These are phyloP conservation scores for Drosophila colorata DNA, from an alignment of 2,888 invertebrate genomes.

Conservation along the genomic window DNA sequence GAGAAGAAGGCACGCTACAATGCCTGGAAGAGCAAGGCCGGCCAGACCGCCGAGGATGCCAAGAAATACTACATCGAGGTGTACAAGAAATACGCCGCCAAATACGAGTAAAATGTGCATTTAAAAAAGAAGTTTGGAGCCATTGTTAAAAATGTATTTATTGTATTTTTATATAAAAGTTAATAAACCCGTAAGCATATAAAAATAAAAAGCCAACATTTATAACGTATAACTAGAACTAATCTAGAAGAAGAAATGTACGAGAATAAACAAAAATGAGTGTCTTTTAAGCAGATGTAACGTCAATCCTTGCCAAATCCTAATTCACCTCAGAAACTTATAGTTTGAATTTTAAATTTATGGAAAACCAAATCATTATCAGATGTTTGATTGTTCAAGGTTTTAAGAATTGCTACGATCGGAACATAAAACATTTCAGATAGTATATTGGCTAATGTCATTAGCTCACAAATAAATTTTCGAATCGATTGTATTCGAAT, in stretches of 20 bases:
- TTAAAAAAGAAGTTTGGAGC: slow-evolving; percentile 20
- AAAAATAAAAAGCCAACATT: slow-evolving; percentile 7
- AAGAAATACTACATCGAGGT: slow-evolving; percentile 92
- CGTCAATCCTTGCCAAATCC: no score
- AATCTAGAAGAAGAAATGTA: neutral
- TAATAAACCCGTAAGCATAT: slow-evolving; percentile 51
- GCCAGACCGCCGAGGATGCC: slow-evolving; percentile 91
- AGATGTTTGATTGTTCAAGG: no score
- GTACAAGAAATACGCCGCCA: slow-evolving; percentile 87
- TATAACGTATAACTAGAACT: neutral
- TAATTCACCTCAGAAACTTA: no score
- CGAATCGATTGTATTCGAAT: no score
- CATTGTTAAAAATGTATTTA: slow-evolving; percentile 59
- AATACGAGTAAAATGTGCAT: slow-evolving; percentile 83
- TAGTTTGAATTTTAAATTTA: no score
- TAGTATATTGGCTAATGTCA: no score
- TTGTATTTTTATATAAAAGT: slow-evolving; percentile 62
- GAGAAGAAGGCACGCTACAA: slow-evolving; percentile 98
- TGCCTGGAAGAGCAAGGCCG: slow-evolving; percentile 94
- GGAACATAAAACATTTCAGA: no score
- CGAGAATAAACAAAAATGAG: no score
- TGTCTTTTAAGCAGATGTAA: no score
- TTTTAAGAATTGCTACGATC: no score
- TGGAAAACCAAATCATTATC: no score
- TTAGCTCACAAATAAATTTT: no score